Base-by-base conservation (phyloP, 2,888 invertebrate species). In the Syritta pipiens region DNA sequence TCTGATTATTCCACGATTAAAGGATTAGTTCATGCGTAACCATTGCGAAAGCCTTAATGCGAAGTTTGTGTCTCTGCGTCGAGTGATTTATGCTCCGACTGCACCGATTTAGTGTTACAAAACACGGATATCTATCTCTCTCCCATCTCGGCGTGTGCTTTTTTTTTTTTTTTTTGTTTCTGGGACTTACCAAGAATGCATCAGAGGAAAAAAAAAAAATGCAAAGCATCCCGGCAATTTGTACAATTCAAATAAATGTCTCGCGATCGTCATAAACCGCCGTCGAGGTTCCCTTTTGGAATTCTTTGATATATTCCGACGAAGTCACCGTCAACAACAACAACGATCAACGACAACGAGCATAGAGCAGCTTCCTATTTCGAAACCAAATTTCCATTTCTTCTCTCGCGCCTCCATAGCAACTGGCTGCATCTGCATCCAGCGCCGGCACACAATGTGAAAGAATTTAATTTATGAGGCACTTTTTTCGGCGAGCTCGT, bases 241-340 rank as follows among this genome's bases (percentile, higher is more conserved):
- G 79, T 79, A 37, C 74, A 74, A 74, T 79, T 74, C 62, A 68
- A 67, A 79, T 68, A 74, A 79, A 79, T 79, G 77, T 77, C 60
- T 65, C 72, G 46, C 32, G 63, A 72, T 63, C 63, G 69, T 76
- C 76, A 69, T 62, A 75, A 68, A 57, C 48, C 51, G 26, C 10
- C 28, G 19, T 48, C 26, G 28, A 6, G 26, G 12, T 20, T 32
- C 22, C 48, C 55, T 51, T 12, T 32, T 44, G 76, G 69, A 77
- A 63, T 71, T 77, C 77, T 77, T 77, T 77, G 77, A 77, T 72
- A 77, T 77, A 65, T 77, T 71, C 77, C 77, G 77, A 77, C 46
- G n/a, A n/a, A n/a, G 42, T 30, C 44, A 20, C 62, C 49, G 55
- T 14, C 17, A 10, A 20, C 30, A 24, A 20, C 20, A 10, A 60